Evolutionary conservation across 53 echinoderm and acorn worm genomes (phyloP).

Genomic region (Mesocentrotus franciscanus): DNA sequence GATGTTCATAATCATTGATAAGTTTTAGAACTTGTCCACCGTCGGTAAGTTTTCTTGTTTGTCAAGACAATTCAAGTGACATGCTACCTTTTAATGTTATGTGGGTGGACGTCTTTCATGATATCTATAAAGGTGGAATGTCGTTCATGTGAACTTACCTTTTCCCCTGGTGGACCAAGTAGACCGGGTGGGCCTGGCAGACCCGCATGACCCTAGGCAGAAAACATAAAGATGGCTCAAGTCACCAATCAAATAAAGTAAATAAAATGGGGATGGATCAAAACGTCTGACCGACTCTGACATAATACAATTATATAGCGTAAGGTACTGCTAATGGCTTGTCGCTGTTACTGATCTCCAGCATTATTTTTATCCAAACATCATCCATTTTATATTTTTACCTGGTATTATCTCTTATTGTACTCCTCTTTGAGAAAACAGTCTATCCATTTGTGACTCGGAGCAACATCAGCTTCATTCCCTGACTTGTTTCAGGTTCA

Average conservation of each 20-base stretch:
- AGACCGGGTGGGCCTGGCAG: slow-evolving; percentile 55
- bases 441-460: no score
- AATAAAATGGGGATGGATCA: neutral
- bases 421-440: no score
- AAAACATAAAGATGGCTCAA: neutral
- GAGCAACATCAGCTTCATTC: neutral
- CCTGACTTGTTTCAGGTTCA: neutral
- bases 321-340: no score
- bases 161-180: slow-evolving; percentile 76
- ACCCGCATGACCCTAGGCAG: slow-evolving; percentile 48
- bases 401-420: no score
- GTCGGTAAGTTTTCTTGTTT: no score
- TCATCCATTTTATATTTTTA: neutral
- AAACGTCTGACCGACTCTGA: neutral
- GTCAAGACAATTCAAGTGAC: no score
- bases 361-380: neutral
- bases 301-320: no score
- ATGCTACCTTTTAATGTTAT: no score
- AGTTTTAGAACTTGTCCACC: no score
- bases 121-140: neutral
- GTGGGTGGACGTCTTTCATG: no score
- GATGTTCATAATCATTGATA: no score
- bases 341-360: neutral
- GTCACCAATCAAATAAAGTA: neutral
- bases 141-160: slow-evolving; percentile 62